Percentiles rank a stretch among this genome's conserved stretches.
Conservation (phyloP, 2,113 vertebrate species). For the Shinisaurus crocodilurus region DNA sequence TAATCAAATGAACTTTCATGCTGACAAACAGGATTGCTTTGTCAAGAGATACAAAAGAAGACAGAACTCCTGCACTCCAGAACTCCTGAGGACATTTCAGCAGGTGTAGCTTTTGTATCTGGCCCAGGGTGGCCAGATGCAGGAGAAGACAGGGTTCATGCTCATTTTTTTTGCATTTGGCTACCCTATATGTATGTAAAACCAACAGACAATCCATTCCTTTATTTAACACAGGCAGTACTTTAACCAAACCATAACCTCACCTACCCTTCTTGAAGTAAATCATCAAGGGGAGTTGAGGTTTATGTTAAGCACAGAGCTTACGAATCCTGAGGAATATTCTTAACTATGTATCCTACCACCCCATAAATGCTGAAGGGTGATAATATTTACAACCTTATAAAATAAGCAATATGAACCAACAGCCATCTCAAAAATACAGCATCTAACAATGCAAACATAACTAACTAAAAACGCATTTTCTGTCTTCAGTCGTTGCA, state of each 20-base stretch:
- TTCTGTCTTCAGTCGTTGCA: neutral
- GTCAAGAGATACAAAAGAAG: too few relatives aligned
- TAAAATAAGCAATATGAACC: neutral
- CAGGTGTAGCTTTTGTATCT: too few relatives aligned
- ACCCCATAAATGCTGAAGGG: neutral
- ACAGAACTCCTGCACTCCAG: too few relatives aligned
- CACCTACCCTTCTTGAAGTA: neutral
- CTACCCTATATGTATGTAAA: neutral
- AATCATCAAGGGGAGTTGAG: neutral
- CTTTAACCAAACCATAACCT: neutral
- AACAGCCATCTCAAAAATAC: neutral
- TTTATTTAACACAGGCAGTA: neutral
- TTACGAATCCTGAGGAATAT: neutral
- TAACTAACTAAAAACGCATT: neutral
- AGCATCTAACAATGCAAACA: neutral
- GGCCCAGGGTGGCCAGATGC: too few relatives aligned
- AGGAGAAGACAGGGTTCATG: too few relatives aligned
- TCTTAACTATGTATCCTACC: neutral
- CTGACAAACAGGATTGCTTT: neutral
- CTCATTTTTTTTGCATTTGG: too few relatives aligned
- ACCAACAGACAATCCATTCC: neutral
- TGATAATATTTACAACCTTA: neutral
- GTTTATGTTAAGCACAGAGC: neutral
- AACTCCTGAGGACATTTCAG: too few relatives aligned
- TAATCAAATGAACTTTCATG: neutral